phyloP scores from a whole-genome alignment of 2,113 vertebrate species.

The Elanoides forficatus region DNA sequence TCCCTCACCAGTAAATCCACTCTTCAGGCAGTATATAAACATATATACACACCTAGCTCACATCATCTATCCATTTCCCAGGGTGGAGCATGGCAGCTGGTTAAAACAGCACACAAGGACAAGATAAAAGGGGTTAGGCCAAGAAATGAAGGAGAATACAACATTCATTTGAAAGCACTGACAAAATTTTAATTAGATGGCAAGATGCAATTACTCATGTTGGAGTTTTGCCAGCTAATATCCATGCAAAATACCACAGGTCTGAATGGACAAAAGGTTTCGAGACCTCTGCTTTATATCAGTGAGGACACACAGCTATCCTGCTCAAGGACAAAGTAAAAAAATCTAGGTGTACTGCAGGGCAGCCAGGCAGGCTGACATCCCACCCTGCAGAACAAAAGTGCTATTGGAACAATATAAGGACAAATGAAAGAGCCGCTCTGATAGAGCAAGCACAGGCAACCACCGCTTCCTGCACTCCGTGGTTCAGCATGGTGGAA shows the following conservation, averaged over 20 bases:
- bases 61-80: background rate
- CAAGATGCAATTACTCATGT: background rate
- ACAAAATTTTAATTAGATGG: background rate
- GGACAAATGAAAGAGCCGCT: background rate
- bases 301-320: background rate
- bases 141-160: background rate
- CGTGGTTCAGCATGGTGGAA: fast-evolving
- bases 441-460: background rate
- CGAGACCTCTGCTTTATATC: background rate
- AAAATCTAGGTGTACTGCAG: background rate
- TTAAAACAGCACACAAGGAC: background rate
- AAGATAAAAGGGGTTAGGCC: background rate
- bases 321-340: background rate
- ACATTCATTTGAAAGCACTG: background rate
- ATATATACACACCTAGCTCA: background rate
- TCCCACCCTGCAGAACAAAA: background rate
- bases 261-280: background rate
- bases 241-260: background rate
- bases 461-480: background rate
- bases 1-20: background rate
- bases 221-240: background rate
- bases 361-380: background rate
- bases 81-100: background rate
- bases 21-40: background rate
- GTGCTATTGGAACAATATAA: background rate